Percentiles rank a stretch among this genome's conserved stretches.
Conservation (phyloP, 2,113 vertebrate species). For the Phalacrocorax brasilianus region DNA sequence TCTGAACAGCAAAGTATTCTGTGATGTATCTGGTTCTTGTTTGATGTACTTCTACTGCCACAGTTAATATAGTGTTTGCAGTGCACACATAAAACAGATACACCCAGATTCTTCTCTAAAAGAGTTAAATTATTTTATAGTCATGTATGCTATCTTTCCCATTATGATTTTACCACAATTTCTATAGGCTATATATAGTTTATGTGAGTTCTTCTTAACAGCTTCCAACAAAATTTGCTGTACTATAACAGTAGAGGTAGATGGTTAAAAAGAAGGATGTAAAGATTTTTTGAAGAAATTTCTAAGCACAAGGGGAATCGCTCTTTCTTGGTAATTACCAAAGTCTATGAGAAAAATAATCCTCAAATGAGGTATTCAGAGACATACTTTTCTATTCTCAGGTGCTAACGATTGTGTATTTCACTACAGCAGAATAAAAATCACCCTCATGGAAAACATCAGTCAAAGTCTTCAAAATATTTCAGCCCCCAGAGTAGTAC, state of each 20-base stretch:
- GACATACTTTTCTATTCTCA: not conserved
- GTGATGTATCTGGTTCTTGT: slow-evolving; percentile 68
- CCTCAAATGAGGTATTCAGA: not conserved
- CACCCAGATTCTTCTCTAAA: not conserved
- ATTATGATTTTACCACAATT: not conserved
- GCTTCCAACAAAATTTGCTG: not conserved
- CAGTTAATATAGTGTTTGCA: slow-evolving; percentile 41
- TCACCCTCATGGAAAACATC: not conserved
- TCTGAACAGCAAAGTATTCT: slow-evolving; percentile 45
- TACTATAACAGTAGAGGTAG: not conserved
- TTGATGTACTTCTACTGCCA: slow-evolving; percentile 66
- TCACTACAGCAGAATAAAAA: not conserved
- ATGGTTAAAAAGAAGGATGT: not conserved
- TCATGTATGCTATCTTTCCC: slow-evolving; percentile 3
- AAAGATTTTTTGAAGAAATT: not conserved
- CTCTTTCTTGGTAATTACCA: not conserved
- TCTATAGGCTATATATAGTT: not conserved
- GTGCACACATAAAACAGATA: slow-evolving; percentile 57
- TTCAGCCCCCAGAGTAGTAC: not conserved
- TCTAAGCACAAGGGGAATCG: not conserved
- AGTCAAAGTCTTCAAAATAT: not conserved
- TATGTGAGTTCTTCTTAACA: not conserved
- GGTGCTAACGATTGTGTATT: not conserved
- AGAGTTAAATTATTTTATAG: slow-evolving; percentile 47
- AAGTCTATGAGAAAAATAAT: not conserved